These are phyloP conservation scores for Amblyornis subalaris DNA, from an alignment of 2,113 vertebrate genomes.

Conservation along the genomic window DNA sequence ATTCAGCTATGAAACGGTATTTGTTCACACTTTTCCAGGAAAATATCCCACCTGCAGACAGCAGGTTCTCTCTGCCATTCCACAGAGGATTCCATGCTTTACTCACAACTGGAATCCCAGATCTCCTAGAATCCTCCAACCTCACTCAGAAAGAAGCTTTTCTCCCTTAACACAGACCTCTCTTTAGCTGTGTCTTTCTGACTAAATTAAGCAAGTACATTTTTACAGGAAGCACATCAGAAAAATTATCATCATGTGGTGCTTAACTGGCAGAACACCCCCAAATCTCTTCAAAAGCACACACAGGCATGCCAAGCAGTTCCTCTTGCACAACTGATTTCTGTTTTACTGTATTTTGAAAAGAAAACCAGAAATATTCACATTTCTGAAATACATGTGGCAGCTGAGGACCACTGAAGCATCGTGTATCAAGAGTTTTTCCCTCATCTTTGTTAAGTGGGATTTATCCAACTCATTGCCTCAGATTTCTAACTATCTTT, in stretches of 20 bases:
- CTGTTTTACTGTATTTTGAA: neutral
- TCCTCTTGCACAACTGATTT: neutral
- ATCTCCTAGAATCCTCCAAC: neutral
- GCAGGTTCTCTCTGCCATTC: neutral
- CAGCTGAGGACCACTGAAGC: neutral
- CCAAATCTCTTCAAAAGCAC: neutral
- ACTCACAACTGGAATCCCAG: accelerated
- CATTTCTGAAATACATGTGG: neutral
- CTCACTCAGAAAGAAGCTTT: neutral
- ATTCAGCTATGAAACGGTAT: neutral
- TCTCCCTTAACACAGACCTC: neutral
- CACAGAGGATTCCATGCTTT: no score
- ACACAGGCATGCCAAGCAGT: neutral
- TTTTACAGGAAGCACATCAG: neutral
- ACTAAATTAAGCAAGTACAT: neutral
- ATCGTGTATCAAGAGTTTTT: neutral
- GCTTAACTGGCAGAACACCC: neutral
- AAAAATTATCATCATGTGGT: neutral
- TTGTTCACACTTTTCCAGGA: neutral
- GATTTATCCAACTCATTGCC: neutral
- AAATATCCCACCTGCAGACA: neutral
- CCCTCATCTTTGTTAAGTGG: neutral
- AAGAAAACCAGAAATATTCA: neutral
- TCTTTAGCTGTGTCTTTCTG: neutral
- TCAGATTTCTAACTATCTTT: neutral